phyloP scores from a whole-genome alignment of 2,113 vertebrate species.

The Lasiurus cinereus region DNA sequence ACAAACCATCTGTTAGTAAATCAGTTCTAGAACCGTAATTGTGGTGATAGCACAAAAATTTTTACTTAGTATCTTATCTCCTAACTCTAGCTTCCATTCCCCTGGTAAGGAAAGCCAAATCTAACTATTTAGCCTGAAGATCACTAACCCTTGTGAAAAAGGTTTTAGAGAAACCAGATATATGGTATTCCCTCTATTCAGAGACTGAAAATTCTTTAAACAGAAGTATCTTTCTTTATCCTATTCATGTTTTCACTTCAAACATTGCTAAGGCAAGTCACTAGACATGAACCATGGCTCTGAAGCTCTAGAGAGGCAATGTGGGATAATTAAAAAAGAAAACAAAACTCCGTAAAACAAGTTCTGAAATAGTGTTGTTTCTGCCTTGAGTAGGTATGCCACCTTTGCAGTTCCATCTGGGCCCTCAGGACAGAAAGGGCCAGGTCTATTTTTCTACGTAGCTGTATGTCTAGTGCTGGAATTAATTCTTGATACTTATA shows the following conservation, averaged over 20 bases:
- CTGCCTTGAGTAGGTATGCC: neutral
- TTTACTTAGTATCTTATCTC: constrained; percentile 9
- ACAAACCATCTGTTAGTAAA: constrained; percentile 48
- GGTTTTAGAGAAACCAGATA: neutral
- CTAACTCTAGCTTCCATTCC: neutral
- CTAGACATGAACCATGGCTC: neutral
- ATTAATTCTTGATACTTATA: neutral
- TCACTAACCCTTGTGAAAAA: neutral
- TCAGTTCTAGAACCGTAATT: constrained; percentile 56
- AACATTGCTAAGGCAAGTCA: neutral
- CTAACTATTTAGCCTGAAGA: neutral
- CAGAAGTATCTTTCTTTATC: neutral
- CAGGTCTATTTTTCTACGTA: neutral
- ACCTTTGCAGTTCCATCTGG: neutral
- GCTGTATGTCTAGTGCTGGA: neutral
- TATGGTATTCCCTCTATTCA: neutral
- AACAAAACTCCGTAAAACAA: neutral
- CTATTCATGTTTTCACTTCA: neutral
- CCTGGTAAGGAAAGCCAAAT: neutral
- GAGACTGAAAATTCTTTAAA: neutral
- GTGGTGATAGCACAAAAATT: neutral
- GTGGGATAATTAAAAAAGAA: neutral
- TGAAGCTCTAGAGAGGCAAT: neutral
- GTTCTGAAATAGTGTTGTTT: neutral
- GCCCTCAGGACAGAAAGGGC: neutral